Conservation (phyloP, 2,113 vertebrate species). For the Oriolus oriolus region DNA sequence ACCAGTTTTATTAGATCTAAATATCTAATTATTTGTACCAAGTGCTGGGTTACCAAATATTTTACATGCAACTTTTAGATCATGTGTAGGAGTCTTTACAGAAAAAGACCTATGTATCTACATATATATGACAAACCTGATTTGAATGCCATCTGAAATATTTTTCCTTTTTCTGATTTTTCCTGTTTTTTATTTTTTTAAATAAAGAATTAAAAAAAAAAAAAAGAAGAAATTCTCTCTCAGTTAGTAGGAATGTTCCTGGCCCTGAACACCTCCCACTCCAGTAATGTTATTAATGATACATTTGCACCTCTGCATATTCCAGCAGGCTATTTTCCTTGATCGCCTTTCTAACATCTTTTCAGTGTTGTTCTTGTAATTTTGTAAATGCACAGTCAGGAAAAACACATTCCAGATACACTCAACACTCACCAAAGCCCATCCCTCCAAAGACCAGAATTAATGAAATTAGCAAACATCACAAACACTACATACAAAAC, state of each 20-base stretch:
- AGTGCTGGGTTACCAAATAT: slow-evolving; percentile 57
- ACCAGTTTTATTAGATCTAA: slow-evolving; percentile 77
- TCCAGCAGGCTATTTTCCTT: background rate
- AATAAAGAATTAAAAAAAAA: background rate
- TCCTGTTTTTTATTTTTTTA: background rate
- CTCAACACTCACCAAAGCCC: background rate
- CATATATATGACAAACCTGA: slow-evolving; percentile 6
- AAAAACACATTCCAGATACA: background rate
- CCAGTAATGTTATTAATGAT: background rate
- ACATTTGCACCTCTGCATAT: background rate
- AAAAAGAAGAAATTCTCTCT: background rate
- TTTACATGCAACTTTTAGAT: slow-evolving; percentile 62
- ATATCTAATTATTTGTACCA: slow-evolving; percentile 70
- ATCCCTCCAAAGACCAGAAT: background rate
- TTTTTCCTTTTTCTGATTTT: background rate
- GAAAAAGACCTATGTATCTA: background rate
- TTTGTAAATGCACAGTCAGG: background rate
- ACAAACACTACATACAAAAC: background rate
- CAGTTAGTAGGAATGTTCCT: background rate
- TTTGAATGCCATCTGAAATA: slow-evolving; percentile 38
- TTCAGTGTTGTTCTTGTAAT: background rate
- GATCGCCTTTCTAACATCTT: background rate
- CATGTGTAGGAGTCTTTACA: slow-evolving; percentile 62
- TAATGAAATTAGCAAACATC: background rate
- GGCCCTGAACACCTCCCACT: background rate